These are phyloP conservation scores for Alouatta palliata DNA, from an alignment of 2,113 vertebrate species.

Conservation along the genomic window DNA sequence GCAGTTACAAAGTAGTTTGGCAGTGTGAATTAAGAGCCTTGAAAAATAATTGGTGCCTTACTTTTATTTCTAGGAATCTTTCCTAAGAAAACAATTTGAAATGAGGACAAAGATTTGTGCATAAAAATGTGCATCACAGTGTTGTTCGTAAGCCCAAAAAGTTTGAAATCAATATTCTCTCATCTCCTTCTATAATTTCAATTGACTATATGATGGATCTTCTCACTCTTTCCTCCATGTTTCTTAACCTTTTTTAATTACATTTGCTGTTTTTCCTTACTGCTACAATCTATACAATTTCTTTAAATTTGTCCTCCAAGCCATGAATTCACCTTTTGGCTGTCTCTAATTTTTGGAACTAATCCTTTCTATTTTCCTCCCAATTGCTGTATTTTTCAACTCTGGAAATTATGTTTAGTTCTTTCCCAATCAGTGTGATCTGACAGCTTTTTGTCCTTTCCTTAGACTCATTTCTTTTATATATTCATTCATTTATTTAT, in stretches of 20 bases:
- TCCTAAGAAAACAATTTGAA: conserved; percentile 30
- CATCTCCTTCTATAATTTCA: not conserved
- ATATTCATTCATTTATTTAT: not conserved
- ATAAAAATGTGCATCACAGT: not conserved
- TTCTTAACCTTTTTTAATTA: not conserved
- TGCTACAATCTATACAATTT: not conserved
- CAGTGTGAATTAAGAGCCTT: not conserved
- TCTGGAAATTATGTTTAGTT: not conserved
- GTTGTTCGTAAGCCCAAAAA: not conserved
- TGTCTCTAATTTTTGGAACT: not conserved
- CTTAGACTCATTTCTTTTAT: not conserved
- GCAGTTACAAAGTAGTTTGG: not conserved
- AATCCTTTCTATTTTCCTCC: not conserved
- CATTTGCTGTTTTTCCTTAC: not conserved
- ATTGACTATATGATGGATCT: not conserved
- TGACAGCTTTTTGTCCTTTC: not conserved
- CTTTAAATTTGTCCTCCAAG: not conserved
- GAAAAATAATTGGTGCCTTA: not conserved
- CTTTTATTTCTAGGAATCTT: not conserved
- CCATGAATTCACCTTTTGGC: not conserved
- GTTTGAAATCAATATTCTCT: not conserved
- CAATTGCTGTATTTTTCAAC: not conserved
- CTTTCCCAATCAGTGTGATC: not conserved
- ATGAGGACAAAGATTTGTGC: not conserved
- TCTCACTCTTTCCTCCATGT: not conserved